Evolutionary conservation across 2,113 vertebrate species (phyloP), one percentile per base, ranked within the genome.

Genomic region (Ochotona curzoniae): DNA sequence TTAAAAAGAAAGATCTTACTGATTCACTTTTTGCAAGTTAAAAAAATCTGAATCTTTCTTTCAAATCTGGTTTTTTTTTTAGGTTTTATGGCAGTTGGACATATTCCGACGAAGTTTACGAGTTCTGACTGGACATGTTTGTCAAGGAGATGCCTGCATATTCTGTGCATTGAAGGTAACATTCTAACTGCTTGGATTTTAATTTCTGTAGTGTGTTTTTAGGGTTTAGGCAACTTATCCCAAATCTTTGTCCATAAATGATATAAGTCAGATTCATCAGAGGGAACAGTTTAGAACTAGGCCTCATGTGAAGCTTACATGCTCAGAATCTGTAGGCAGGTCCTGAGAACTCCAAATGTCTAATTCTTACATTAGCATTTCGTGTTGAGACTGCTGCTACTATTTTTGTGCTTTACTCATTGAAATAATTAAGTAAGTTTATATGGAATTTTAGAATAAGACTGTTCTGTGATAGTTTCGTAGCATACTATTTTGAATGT

Each of bases 81-180:
- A 99, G 99, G 99, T 99, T 30, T 97, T 99, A 47, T 99, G 99
- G 99, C 99, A 99, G 3, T 97, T 99, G 97, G 99, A 99, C 95
- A 99, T 99, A 97, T 99, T 99, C 97, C 98, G 99, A 86, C 98
- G 99, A 70, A 99, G 99, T 97, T 98, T 99, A 87, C 98, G 99
- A 95, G 98, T 99, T 96, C 98, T 99, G 51, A 99, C 99, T 28
- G 99, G 99, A 64, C 99, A 99, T 7, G 98, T 99, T 86, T 99
- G 99, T 97, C 98, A 99, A 69, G 99, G 99, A 93, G 99, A 99
- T 14, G 98, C 99, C 0, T 99, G 99, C 96, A 99, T 99, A 97
- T 99, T 99, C 97, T 99, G 99, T 98, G 99, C 99, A 83, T 97
- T 99, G 96, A 99, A 99, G 99, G 99, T 99, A 99, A 96, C 1